A percentile compares a stretch with the other conserved stretches of the same genome.
phyloP scores from a whole-genome alignment of 2,113 vertebrate species.

The Planiliza haematocheilus region DNA sequence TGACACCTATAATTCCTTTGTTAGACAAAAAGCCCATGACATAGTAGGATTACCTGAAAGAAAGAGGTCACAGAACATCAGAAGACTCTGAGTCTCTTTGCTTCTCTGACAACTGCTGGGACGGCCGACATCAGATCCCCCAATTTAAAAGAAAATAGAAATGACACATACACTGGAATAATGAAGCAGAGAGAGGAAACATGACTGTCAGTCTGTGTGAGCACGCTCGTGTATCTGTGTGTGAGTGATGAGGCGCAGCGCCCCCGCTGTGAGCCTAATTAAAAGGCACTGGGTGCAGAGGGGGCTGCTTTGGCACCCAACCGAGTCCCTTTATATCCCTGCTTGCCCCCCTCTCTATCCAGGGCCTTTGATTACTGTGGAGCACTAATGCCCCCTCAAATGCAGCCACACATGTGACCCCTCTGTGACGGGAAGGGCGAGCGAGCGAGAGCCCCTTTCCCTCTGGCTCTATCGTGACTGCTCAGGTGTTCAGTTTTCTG shows the following conservation, averaged over 20 bases:
- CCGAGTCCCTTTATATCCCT: conserved; percentile 76
- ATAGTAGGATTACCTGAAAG: conserved; percentile 21
- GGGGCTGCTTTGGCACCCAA: conserved; percentile 81
- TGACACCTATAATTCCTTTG: conserved; percentile 36
- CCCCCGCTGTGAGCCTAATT: conserved; percentile 92
- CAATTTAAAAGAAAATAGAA: conserved; percentile 38
- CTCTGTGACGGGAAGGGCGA: conserved; percentile 20
- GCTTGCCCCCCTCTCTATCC: conserved; percentile 73
- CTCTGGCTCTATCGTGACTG: background rate
- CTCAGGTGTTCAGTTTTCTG: background rate
- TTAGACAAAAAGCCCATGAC: conserved; percentile 28
- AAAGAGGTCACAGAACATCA: conserved; percentile 20
- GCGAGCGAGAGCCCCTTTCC: conserved; percentile 19
- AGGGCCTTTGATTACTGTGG: conserved; percentile 88
- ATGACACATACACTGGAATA: conserved; percentile 47
- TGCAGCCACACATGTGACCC: conserved; percentile 74
- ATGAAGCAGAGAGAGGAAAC: conserved; percentile 63
- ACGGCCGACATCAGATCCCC: conserved; percentile 16
- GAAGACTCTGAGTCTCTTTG: background rate
- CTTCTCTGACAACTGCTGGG: conserved; percentile 14
- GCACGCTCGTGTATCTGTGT: conserved; percentile 51
- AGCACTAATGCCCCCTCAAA: conserved; percentile 74
- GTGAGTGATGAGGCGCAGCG: conserved; percentile 68
- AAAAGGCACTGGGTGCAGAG: conserved; percentile 88
- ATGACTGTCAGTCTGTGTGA: conserved; percentile 49